Conservation (phyloP, 2,113 vertebrate species). For the Zosterops japonicus region DNA sequence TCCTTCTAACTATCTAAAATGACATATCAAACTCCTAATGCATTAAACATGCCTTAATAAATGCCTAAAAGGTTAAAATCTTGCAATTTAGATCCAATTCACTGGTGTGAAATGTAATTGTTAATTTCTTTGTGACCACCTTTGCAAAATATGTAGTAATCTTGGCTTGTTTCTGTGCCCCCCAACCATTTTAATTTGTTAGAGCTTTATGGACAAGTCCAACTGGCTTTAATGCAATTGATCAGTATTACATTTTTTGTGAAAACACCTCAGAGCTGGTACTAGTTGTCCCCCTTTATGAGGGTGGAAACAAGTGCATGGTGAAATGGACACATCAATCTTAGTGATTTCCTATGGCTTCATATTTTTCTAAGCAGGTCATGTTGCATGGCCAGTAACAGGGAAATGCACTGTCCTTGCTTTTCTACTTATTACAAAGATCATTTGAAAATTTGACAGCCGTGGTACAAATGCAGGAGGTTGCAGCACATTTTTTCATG, state of each 20-base stretch:
- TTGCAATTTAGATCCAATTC: background rate
- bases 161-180: background rate
- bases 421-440: background rate
- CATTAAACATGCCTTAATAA: background rate
- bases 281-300: background rate
- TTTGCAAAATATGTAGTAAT: background rate
- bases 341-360: background rate
- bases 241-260: background rate
- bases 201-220: background rate
- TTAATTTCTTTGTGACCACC: background rate
- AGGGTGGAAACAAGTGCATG: background rate
- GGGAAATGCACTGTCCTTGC: background rate
- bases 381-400: rapidly evolving
- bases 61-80: background rate
- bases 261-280: background rate
- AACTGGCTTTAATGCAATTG: background rate
- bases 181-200: background rate
- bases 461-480: background rate
- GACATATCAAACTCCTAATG: background rate
- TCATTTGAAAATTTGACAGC: background rate
- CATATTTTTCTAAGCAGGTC: background rate
- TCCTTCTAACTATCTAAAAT: background rate
- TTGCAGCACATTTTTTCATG: background rate
- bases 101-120: background rate
- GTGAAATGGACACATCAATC: background rate